These are phyloP conservation scores for Enteromius paludinosus DNA, from an alignment of 2,797 vertebrate species.

Conservation along the genomic window DNA sequence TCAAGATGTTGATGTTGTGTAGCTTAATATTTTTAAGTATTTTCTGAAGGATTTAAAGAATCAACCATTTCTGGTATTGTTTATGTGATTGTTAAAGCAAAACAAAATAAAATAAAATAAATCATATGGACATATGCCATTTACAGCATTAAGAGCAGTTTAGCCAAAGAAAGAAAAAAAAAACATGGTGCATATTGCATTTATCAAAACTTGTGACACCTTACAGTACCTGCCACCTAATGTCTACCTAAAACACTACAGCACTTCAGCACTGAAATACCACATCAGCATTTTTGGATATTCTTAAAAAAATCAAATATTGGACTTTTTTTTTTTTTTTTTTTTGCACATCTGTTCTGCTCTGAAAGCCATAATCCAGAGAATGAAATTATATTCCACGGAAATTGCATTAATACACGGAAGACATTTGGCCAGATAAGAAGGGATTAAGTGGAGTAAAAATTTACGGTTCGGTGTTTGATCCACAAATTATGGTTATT, in stretches of 20 bases:
- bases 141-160: too few species aligned
- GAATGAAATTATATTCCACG: slow-evolving; percentile 33
- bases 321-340: neutral
- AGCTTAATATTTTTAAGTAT: too few species aligned
- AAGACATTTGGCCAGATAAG: slow-evolving; percentile 43
- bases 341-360: slow-evolving; percentile 27
- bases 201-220: neutral
- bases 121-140: too few species aligned
- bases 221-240: neutral
- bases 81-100: too few species aligned
- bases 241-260: neutral
- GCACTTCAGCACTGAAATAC: neutral
- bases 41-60: too few species aligned
- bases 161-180: too few species aligned
- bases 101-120: too few species aligned
- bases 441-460: slow-evolving; percentile 45
- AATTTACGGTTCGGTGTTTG: slow-evolving; percentile 19
- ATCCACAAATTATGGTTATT: slow-evolving; percentile 30
- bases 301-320: neutral
- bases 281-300: neutral
- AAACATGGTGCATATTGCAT: too few species aligned
- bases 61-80: too few species aligned
- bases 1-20: neutral
- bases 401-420: slow-evolving; percentile 36
- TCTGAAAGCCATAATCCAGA: slow-evolving; percentile 23